These are phyloP conservation scores for Bruchidius siliquastri DNA, from an alignment of 2,888 invertebrate genomes.

Conservation along the genomic window DNA sequence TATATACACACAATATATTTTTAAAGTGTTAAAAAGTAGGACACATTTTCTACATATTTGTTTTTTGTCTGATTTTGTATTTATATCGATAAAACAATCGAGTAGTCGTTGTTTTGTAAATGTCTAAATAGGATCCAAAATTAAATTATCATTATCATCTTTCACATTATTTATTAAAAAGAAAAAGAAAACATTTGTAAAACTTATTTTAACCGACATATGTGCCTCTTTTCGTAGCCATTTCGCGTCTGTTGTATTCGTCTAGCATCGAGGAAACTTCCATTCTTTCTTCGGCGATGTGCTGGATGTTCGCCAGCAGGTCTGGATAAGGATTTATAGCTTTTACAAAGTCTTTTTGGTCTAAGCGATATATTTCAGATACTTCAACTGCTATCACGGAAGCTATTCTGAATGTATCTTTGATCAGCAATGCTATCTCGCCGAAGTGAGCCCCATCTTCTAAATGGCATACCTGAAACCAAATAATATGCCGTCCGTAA, in stretches of 20 bases:
- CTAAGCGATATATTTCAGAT: slow-evolving; percentile 45
- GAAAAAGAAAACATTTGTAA: background rate
- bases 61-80: background rate
- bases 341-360: slow-evolving; percentile 43
- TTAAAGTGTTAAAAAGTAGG: background rate
- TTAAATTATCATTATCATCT: background rate
- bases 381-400: slow-evolving; percentile 45
- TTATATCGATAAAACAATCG: background rate
- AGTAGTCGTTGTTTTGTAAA: background rate
- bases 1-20: background rate
- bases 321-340: slow-evolving; percentile 47
- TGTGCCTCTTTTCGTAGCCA: slow-evolving; percentile 15
- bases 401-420: slow-evolving; percentile 40
- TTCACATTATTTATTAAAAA: background rate
- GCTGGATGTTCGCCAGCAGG: slow-evolving; percentile 48
- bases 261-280: slow-evolving; percentile 50
- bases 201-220: background rate
- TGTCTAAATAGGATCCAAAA: background rate
- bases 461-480: slow-evolving; percentile 49
- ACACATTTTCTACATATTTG: background rate
- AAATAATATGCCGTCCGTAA: background rate
- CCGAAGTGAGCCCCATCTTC: slow-evolving; percentile 57
- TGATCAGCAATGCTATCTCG: slow-evolving; percentile 46
- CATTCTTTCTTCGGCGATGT: slow-evolving; percentile 49
- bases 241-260: slow-evolving; percentile 28